Conservation (phyloP, 2,888 invertebrate genomes). For the Trissolcus japonicus region DNA sequence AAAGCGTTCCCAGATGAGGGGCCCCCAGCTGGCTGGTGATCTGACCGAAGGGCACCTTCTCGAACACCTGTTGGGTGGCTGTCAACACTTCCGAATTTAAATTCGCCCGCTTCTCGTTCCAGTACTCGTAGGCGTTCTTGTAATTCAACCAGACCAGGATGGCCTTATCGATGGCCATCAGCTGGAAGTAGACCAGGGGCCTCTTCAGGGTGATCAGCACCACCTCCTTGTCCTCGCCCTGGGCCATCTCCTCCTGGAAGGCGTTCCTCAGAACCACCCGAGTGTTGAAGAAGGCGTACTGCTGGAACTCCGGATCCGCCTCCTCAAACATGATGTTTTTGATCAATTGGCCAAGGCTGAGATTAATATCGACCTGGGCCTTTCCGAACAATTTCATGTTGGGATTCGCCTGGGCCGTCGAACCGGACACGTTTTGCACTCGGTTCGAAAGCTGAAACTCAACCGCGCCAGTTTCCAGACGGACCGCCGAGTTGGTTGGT, state of each 20-base stretch:
- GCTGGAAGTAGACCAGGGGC: slow-evolving; percentile 97
- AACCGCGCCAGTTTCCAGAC: slow-evolving; percentile 95
- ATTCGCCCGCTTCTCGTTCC: slow-evolving; percentile 96
- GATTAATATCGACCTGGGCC: slow-evolving; percentile 93
- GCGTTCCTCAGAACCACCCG: slow-evolving; percentile 90
- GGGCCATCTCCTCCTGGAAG: slow-evolving; percentile 93
- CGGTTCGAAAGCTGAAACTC: slow-evolving; percentile 96
- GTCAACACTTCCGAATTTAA: slow-evolving; percentile 91
- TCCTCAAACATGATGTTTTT: slow-evolving; percentile 97
- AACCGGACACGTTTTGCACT: slow-evolving; percentile 88
- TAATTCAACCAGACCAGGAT: slow-evolving; percentile 99
- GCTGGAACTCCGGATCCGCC: slow-evolving; percentile 97
- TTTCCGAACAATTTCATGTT: slow-evolving; percentile 85
- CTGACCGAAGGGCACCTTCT: slow-evolving; percentile 88
- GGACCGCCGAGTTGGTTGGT: slow-evolving; percentile 96
- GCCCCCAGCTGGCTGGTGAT: slow-evolving; percentile 85
- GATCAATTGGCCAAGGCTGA: slow-evolving; percentile 95
- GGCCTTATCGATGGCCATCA: slow-evolving; percentile 97
- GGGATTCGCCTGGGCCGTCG: slow-evolving; percentile 78
- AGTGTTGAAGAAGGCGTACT: slow-evolving; percentile 98
- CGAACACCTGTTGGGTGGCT: slow-evolving; percentile 85
- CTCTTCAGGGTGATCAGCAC: slow-evolving; percentile 93
- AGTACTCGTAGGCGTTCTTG: slow-evolving; percentile 99
- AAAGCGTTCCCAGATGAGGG: slow-evolving; percentile 92
- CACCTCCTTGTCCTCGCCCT: slow-evolving; percentile 89